phyloP scores from a whole-genome alignment of 2,888 invertebrate genomes.

The Parnassius mnemosyne region DNA sequence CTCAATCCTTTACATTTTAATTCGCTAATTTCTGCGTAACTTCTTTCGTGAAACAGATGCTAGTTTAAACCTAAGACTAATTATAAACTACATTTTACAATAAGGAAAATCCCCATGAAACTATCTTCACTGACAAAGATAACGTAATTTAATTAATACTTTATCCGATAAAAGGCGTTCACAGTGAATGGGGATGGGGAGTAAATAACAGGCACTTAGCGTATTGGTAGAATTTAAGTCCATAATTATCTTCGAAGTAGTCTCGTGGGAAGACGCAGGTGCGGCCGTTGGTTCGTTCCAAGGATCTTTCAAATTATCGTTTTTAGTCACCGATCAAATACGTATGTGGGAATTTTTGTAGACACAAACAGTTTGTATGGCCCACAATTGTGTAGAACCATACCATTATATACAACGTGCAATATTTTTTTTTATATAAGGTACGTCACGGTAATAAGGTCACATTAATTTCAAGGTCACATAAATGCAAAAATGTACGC shows the following conservation, averaged over 20 bases:
- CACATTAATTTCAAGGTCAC: too few relatives aligned
- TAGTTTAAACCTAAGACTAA: too few relatives aligned
- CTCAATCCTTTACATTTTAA: too few relatives aligned
- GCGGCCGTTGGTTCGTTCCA: background rate
- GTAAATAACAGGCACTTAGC: background rate
- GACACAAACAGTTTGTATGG: too few relatives aligned
- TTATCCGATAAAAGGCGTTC: constrained; percentile 3
- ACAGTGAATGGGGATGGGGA: background rate
- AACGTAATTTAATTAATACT: constrained; percentile 8
- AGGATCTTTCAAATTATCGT: too few relatives aligned
- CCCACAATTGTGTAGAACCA: too few relatives aligned
- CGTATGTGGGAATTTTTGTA: background rate
- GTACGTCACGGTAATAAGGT: too few relatives aligned
- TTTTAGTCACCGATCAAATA: constrained; percentile 5
- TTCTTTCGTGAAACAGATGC: too few relatives aligned
- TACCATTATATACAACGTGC: too few relatives aligned
- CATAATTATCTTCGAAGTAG: constrained; percentile 9
- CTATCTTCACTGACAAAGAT: background rate
- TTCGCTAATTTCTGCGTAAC: too few relatives aligned
- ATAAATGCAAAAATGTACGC: too few relatives aligned
- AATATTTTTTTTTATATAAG: too few relatives aligned
- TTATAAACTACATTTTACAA: background rate
- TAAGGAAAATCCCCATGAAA: constrained; percentile 1
- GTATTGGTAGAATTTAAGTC: constrained; percentile 10
- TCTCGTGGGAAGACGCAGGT: constrained; percentile 22